Percentiles rank a stretch among this genome's conserved stretches.
Conservation (phyloP, 2,113 vertebrate species). For the Axis porcinus region DNA sequence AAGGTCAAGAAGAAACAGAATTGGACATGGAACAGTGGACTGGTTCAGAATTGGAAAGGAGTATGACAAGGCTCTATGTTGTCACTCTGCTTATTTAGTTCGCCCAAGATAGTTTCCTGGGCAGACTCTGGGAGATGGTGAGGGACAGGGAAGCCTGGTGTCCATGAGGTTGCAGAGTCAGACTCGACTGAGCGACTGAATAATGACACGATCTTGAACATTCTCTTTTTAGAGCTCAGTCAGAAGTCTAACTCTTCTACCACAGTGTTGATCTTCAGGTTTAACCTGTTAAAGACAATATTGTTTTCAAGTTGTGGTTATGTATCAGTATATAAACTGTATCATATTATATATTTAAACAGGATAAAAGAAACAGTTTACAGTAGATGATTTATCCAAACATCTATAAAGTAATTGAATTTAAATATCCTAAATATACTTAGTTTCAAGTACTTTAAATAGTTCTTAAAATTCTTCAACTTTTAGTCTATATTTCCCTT, state of each 20-base stretch:
- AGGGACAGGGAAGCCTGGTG: background rate
- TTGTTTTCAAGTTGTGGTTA: constrained; percentile 19
- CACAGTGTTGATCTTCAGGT: background rate
- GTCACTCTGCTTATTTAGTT: background rate
- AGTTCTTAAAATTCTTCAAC: background rate
- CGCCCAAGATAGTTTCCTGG: background rate
- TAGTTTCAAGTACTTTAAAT: constrained; percentile 32
- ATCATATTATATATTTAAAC: background rate
- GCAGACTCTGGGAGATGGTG: background rate
- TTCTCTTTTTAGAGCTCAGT: background rate
- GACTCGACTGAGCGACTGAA: background rate
- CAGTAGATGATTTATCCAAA: background rate
- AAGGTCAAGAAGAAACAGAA: background rate
- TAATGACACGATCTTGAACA: background rate
- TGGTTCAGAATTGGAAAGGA: background rate
- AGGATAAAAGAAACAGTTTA: background rate
- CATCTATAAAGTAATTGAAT: constrained; percentile 8
- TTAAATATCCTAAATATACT: background rate
- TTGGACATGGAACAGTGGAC: background rate
- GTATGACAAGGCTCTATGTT: background rate
- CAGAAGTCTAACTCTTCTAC: background rate
- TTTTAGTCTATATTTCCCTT: constrained; percentile 23
- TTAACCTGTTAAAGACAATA: background rate
- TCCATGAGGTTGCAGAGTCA: background rate
- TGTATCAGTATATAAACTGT: background rate